phyloP scores from a whole-genome alignment of 1,140 invertebrate genomes.

The Coptotermes formosanus region DNA sequence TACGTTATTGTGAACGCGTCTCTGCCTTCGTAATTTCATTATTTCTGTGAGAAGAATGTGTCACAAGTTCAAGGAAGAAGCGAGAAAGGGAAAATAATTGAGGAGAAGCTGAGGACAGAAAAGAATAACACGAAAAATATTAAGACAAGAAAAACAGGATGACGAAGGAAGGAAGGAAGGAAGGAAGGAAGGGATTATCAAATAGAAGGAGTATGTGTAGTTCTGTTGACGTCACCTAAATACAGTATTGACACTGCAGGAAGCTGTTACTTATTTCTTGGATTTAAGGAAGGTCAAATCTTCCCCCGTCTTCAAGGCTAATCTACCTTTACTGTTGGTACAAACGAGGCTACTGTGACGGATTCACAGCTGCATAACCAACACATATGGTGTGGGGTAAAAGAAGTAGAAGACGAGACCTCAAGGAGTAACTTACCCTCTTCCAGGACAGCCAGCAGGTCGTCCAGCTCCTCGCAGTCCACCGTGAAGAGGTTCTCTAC shows the following conservation, averaged over 20 bases:
- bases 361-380: constrained; percentile 14
- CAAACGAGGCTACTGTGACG: not conserved
- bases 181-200: not conserved
- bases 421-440: constrained; percentile 65
- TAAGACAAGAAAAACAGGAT: no score
- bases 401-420: not conserved
- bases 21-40: no score
- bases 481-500: constrained; percentile 95
- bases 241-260: not conserved
- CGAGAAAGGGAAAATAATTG: no score
- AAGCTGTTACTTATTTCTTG: not conserved
- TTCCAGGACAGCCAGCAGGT: constrained; percentile 89
- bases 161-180: not conserved
- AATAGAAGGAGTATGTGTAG: not conserved
- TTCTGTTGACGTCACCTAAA: not conserved
- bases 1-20: no score
- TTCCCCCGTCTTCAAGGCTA: no score
- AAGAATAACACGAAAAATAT: no score
- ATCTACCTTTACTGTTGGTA: not conserved
- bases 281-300: not conserved
- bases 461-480: constrained; percentile 91
- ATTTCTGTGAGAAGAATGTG: no score
- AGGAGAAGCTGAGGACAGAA: no score
- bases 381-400: not conserved
- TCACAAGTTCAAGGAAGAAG: no score